Evolutionary conservation across 2,888 invertebrate genomes (phyloP), one percentile per base, ranked within the genome.

Genomic region (Pristionchus arcanus): DNA sequence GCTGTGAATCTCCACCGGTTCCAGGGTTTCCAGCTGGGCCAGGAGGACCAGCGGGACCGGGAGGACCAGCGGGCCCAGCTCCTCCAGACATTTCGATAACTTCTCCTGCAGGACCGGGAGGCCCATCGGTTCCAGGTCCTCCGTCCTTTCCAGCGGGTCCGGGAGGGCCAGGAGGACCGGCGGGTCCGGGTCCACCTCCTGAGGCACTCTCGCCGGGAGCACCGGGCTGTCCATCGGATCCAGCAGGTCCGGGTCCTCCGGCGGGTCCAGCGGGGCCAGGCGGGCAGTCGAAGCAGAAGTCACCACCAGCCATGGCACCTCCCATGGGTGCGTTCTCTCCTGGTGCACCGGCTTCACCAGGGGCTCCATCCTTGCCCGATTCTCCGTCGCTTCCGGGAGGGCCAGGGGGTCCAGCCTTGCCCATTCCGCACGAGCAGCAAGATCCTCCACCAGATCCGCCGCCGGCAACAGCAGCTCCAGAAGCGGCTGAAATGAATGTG

Each of bases 341-440:
- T 0, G 53, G 4, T 0, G 28, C 74, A 13, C 87, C 87, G 34
- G 87, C 25, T 0, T 28, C 1, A 55, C 87, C 87, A 1, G 87
- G 7, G 21, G 71, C 0, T 53, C 87, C 87, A 34, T 88, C 87
- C 16, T 88, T 74, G 3, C 87, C 87, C 1, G 87, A 34, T 7
- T 53, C 87, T 88, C 87, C 87, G 28, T 88, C 87, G 7, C 2
- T 71, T 53, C 87, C 87, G 34, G 87, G 74, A 11, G 87, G 87
- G 7, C 87, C 87, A 7, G 74, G 28, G 16, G 87, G 87, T 53
- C 87, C 87, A 13, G 55, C 55, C 21, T 74, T 37, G 42, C 87
- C 87, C 87, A 88, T 88, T 34, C 84, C 93, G 91, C 92, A 90
- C 59, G 92, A 91, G 91, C 94, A 92, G 91, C 92, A 92, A 28